These are phyloP conservation scores for Tupiocoris notatus DNA, from an alignment of 2,888 invertebrate genomes.

Conservation along the genomic window DNA sequence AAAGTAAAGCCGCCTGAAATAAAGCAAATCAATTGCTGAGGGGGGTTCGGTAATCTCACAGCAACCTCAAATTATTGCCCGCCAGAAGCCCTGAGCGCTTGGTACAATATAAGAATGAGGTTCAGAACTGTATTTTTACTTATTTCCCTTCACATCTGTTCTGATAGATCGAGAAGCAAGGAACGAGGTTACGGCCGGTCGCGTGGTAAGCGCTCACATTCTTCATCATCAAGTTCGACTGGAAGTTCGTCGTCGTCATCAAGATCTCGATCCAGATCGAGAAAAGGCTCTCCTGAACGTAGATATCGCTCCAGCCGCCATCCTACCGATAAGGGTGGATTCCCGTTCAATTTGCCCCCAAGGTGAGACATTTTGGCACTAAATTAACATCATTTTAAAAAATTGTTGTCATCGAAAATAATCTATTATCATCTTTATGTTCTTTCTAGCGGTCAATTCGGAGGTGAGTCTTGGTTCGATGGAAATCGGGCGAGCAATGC, in stretches of 20 bases:
- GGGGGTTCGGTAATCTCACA: too few relatives aligned
- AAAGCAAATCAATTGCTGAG: too few relatives aligned
- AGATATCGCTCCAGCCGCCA: neutral
- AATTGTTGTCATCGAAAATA: too few relatives aligned
- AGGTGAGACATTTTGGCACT: too few relatives aligned
- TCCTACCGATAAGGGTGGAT: neutral
- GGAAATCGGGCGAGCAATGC: neutral
- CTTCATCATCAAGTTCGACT: conserved; percentile 22
- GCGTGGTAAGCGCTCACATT: conserved; percentile 7
- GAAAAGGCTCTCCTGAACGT: conserved; percentile 7
- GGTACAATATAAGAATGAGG: too few relatives aligned
- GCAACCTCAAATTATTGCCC: too few relatives aligned
- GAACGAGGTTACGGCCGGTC: conserved; percentile 4
- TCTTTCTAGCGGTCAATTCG: neutral
- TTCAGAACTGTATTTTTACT: too few relatives aligned
- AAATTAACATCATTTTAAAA: too few relatives aligned
- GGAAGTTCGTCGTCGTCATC: conserved; percentile 32
- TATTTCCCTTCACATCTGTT: too few relatives aligned
- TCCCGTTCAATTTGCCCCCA: neutral
- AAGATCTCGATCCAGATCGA: conserved; percentile 9
- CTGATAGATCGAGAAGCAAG: neutral
- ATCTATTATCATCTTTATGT: too few relatives aligned
- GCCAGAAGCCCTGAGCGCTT: too few relatives aligned
- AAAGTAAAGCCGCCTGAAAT: too few relatives aligned
- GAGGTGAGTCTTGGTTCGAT: neutral